Conservation (phyloP, 2,113 vertebrate genomes). For the Orycteropus afer region DNA sequence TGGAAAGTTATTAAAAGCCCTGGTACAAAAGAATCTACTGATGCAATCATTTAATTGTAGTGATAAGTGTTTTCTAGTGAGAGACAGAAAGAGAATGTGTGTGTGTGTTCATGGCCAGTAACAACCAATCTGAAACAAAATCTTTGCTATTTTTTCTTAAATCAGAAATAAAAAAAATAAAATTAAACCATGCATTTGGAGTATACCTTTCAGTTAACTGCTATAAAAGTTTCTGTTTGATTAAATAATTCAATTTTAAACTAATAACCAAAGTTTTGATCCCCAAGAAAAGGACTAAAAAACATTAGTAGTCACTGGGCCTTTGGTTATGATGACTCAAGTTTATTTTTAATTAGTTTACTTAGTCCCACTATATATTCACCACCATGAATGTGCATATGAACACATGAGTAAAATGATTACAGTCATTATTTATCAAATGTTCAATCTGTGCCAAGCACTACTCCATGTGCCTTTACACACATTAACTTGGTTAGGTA, state of each 20-base stretch:
- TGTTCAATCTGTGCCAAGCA: not conserved
- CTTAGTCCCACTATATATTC: not conserved
- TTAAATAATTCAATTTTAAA: constrained; percentile 37
- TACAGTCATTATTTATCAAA: not conserved
- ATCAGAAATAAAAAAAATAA: constrained; percentile 30
- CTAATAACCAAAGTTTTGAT: not conserved
- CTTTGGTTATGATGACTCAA: not conserved
- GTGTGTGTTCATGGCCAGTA: not conserved
- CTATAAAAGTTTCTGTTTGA: not conserved
- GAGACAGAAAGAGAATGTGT: not conserved
- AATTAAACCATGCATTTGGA: not conserved
- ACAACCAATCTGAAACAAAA: not conserved
- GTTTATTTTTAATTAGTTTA: not conserved
- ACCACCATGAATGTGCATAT: not conserved
- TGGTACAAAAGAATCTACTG: constrained; percentile 43
- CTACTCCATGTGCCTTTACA: not conserved
- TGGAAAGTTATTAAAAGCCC: constrained; percentile 43
- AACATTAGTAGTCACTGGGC: not conserved
- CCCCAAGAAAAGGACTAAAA: not conserved
- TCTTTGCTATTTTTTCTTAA: not conserved
- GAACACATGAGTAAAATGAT: not conserved
- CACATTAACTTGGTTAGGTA: not conserved
- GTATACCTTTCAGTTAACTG: not conserved
- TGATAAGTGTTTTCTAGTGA: constrained; percentile 54
- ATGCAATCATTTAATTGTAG: constrained; percentile 55